Conservation (phyloP, 2,797 vertebrate species). For the Ispidina picta region DNA sequence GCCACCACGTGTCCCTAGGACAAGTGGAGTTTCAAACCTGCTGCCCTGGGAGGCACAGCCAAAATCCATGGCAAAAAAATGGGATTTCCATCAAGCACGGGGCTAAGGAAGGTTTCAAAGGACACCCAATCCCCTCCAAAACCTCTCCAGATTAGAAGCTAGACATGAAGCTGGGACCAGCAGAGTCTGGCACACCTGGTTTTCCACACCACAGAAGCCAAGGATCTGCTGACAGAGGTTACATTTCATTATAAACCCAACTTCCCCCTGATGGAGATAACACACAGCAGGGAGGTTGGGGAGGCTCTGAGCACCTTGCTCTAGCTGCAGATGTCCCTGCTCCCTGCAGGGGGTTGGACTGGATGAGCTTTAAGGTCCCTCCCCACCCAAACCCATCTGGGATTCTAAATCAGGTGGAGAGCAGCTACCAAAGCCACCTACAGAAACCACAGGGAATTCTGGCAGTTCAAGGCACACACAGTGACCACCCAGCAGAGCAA, state of each 20-base stretch:
- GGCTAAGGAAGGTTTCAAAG: not conserved
- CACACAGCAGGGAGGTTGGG: not conserved
- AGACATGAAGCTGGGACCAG: not conserved
- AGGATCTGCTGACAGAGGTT: not conserved
- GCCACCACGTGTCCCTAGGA: fast-evolving
- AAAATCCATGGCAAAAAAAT: not conserved
- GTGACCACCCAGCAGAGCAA: not conserved
- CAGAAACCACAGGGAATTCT: fast-evolving
- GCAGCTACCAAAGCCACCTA: fast-evolving
- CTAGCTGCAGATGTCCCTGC: no score
- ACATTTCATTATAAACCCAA: not conserved
- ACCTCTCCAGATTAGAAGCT: not conserved
- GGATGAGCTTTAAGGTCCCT: no score
- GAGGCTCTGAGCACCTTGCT: no score
- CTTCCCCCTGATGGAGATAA: not conserved
- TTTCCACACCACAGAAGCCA: not conserved
- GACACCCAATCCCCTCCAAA: not conserved
- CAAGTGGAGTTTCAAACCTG: not conserved
- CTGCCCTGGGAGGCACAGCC: not conserved
- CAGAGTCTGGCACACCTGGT: not conserved
- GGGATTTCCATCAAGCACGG: fast-evolving
- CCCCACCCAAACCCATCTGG: no score
- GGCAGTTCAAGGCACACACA: fast-evolving
- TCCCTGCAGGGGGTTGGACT: no score
- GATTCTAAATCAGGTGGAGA: not conserved